Percentiles rank a stretch among this genome's conserved stretches.
phyloP scores from a whole-genome alignment of 2,113 vertebrate species.

The Thalassoma bifasciatum region DNA sequence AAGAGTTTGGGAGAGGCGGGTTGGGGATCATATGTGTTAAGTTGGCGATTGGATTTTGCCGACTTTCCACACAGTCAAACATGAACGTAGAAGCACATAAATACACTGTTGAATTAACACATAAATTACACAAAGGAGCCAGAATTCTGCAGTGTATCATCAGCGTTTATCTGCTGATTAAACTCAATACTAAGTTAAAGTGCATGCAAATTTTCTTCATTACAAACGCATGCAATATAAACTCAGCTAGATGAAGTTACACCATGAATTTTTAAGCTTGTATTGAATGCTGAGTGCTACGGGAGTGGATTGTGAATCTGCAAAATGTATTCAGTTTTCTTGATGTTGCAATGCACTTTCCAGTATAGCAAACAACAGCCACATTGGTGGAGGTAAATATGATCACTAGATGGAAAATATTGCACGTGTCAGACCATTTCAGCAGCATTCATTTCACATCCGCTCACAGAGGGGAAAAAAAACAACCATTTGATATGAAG shows the following conservation, averaged over 20 bases:
- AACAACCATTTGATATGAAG: conserved; percentile 56
- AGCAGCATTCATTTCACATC: conserved; percentile 68
- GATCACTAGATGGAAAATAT: conserved; percentile 52
- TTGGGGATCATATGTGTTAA: conserved; percentile 71
- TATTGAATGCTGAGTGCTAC: conserved; percentile 11
- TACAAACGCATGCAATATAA: neutral
- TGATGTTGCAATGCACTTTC: conserved; percentile 9
- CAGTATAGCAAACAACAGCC: neutral
- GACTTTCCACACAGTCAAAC: conserved; percentile 55
- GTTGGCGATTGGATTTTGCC: conserved; percentile 69
- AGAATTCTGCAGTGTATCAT: conserved; percentile 16
- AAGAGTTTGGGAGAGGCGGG: conserved; percentile 71
- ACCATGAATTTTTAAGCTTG: neutral
- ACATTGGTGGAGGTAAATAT: conserved; percentile 18
- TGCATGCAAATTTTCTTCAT: neutral
- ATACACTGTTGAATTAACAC: conserved; percentile 32
- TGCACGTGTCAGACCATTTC: conserved; percentile 51
- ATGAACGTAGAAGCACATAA: conserved; percentile 5
- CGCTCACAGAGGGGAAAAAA: conserved; percentile 22
- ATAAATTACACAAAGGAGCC: conserved; percentile 8
- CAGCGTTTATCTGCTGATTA: too few relatives aligned
- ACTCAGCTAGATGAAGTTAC: neutral
- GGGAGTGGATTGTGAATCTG: too few relatives aligned
- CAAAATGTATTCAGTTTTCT: too few relatives aligned
- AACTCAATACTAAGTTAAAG: neutral